These are phyloP conservation scores for Rhincodon typus DNA, from an alignment of 2,797 vertebrate species.

Conservation along the genomic window DNA sequence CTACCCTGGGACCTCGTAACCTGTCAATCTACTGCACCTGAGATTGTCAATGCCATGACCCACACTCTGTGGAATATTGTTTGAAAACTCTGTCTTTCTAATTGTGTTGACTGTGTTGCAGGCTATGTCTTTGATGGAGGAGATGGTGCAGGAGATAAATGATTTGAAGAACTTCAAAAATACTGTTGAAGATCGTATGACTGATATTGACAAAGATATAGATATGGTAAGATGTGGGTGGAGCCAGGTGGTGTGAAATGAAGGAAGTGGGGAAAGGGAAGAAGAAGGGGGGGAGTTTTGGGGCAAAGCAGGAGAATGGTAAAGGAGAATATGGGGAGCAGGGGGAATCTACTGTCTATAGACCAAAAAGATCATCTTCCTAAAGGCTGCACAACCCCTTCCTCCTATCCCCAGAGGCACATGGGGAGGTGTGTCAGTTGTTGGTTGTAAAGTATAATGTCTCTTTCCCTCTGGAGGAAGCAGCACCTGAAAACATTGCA, in stretches of 20 bases:
- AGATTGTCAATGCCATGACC: not conserved
- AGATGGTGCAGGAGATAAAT: constrained; percentile 51
- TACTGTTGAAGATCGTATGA: constrained; percentile 43
- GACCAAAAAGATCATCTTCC: no score
- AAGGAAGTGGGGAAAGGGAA: not conserved
- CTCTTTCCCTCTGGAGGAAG: not conserved
- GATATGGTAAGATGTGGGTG: not conserved
- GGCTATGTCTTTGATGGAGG: constrained; percentile 53
- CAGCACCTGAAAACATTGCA: no score
- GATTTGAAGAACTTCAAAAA: constrained; percentile 48
- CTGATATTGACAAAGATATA: not conserved
- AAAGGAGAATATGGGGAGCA: not conserved
- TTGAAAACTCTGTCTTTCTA: not conserved
- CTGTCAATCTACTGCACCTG: not conserved
- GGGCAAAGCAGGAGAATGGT: no score
- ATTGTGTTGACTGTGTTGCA: constrained; percentile 41
- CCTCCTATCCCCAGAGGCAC: not conserved
- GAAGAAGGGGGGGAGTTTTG: not conserved
- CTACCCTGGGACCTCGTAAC: no score
- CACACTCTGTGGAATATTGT: not conserved
- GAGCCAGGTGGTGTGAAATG: not conserved
- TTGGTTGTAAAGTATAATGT: not conserved
- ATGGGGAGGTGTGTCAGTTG: not conserved
- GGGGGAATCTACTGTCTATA: no score
- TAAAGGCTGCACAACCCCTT: no score